Base-by-base conservation (phyloP, 2,113 vertebrate species). In the Nestor notabilis region DNA sequence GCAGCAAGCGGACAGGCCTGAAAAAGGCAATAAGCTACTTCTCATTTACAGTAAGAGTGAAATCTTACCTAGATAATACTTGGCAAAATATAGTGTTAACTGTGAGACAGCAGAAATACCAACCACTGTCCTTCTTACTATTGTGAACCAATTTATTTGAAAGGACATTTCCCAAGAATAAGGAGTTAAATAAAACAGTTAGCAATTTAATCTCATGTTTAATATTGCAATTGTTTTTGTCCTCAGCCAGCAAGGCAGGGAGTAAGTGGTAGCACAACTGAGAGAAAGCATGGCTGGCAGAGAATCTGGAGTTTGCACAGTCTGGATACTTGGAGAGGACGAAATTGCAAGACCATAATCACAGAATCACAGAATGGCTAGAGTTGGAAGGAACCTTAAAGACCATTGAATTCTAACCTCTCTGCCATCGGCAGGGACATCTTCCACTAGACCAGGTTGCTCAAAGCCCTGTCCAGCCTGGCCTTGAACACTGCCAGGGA, bases 111-210 rank as follows among this genome's bases (percentile, higher is more conserved):
- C 24, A 79, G 41, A 90, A 77, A 72, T 41, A 78, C 4, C 43
- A 84, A 11, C 35, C 12, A 31, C 3, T 44, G 28, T 15, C 53
- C 23, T 70, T 61, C 65, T 56, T 70, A 74, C 21, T 41, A 41
- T 2, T 61, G 39, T 43, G 17, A 77, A 88, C 3, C 0, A 0
- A 44, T 65, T 83, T 65, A 64, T 55, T 47, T 52, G 21, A 66
- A 31, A 65, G 17, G 28, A 44, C 3, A 16, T 49, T 43, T 88
- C 63, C 75, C 25, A 63, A 39, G n/a, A 93, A 66, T 35, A 83
- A 87, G 35, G 23, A 84, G 25, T 24, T 17, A 78, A 89, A 83
- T 27, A 47, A 60, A 87, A 52, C 16, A 58, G 11, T 28, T 63
- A 19, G 5, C 17, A 66, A 24, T 33, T 80, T 66, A 61, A 75